Evolutionary conservation across 2,113 vertebrate genomes (phyloP).

Genomic region (Salvator merianae): DNA sequence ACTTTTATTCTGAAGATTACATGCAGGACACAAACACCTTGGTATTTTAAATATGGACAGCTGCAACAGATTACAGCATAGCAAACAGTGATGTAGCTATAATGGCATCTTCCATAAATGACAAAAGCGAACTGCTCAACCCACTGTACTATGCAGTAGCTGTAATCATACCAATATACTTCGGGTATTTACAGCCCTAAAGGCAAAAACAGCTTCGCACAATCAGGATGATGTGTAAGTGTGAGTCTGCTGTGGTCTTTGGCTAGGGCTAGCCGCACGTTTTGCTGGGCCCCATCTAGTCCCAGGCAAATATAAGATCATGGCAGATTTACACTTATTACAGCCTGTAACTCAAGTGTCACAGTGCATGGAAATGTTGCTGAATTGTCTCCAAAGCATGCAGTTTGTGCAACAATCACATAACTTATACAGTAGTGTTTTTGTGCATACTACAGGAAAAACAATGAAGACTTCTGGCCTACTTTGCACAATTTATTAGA

Average conservation of each 20-base stretch:
- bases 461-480: too few relatives aligned
- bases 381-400: too few relatives aligned
- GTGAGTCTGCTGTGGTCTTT: too few relatives aligned
- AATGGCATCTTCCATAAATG: background rate
- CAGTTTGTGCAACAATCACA: too few relatives aligned
- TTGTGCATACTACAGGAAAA: too few relatives aligned
- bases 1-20: background rate
- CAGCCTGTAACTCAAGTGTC: too few relatives aligned
- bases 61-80: background rate
- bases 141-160: background rate
- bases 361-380: too few relatives aligned
- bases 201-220: background rate
- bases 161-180: background rate
- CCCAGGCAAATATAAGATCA: background rate
- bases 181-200: background rate
- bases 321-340: background rate
- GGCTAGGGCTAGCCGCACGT: too few relatives aligned
- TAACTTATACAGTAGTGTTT: too few relatives aligned
- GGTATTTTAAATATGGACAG: background rate
- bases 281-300: too few relatives aligned
- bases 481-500: too few relatives aligned
- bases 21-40: background rate
- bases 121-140: background rate
- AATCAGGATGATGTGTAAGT: background rate
- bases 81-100: background rate